Evolutionary conservation across 2,888 invertebrate species (phyloP), one percentile per base, ranked within the genome.

Genomic region (Nemotelus nigrinus): DNA sequence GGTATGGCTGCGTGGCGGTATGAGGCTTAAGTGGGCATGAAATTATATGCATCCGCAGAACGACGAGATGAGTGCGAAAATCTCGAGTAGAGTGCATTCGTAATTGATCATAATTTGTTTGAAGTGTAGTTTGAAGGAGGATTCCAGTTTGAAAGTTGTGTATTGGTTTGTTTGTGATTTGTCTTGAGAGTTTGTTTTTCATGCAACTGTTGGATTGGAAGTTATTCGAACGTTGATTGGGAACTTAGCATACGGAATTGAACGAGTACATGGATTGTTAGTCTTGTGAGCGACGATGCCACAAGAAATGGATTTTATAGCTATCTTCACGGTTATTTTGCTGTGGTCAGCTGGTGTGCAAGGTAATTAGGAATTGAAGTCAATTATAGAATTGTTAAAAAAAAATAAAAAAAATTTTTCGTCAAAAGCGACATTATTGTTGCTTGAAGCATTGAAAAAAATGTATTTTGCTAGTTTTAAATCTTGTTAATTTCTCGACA

Each of bases 221-320:
- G n/a, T 44, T 45, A 5, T 48, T 39, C 44, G n/a, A 4, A 47
- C 6, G 50, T 67, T 67, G n/a, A 70, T 70, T 39, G 8, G 70
- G 43, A 6, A 43, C 10, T n/a, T 8, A 39, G 3, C 44, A 53
- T 70, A 43, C n/a, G 41, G 48, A 70, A 47, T 58, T 48, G 57
- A 25, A 43, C 25, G 8, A 47, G 48, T 7, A 63, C 2, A 44
- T n/a, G 65, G 10, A 58, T 47, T 58, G 65, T 8, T 43, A 4
- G 3, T 7, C 8, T 41, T 3, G 65, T 65, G 65, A 48, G 25
- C 25, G 47, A 60, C 4, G 58, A 8, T 6, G n/a, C 10, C 58
- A 8, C 45, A 8, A 57, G 58, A 45, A 77, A 79, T 79, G 79
- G 79, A 79, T 79, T 78, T 79, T 64, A 70, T 60, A n/a, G 48